Base-by-base conservation (phyloP, 1,140 invertebrate genomes). In the Drosophila orena region DNA sequence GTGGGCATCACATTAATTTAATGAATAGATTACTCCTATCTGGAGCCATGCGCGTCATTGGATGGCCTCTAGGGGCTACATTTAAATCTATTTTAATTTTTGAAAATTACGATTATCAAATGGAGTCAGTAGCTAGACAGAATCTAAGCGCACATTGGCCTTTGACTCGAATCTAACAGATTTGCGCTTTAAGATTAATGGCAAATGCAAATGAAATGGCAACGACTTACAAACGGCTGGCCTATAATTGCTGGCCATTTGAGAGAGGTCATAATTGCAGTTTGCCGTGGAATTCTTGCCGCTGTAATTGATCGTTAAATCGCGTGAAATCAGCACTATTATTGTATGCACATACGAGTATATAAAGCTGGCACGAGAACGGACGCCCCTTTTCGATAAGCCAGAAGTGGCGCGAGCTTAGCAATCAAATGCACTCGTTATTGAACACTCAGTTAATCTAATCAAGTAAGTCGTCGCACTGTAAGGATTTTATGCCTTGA, bases 41-140 rank as follows among this genome's bases (percentile, higher is more conserved):
- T 46, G 3, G 17, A 17, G 49, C 7, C 24, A 17, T 11, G 35
- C 7, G 27, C 65, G 65, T 69, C 64, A 56, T 15, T 6, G 24
- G 14, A 17, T 37, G 34, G n/a, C 6, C 15, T 11, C 17, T 7
- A n/a, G 2, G 24, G n/a, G 44, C 2, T 24, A 34, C 55, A 55
- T 44, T 30, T 15, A 8, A 8, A 8, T 50, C 11, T 22, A n/a
- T 30, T 40, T 10, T 2, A 35, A n/a, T 56, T 47, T 42, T 35
- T 49, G 49, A 40, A 49, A 57, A 71, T 43, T 1, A 57, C 14
- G 65, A 43, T 71, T 71, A 57, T 70, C 64, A 70, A 49, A n/a
- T n/a, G 34, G 10, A 47, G 22, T 40, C 34, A 27, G 7, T 14
- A 46, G 58, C n/a, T 14, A 54, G 24, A 24, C 4, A 50, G 34